Evolutionary conservation across 1,140 invertebrate species (phyloP).

Genomic region (Oncopodura yosiiana): DNA sequence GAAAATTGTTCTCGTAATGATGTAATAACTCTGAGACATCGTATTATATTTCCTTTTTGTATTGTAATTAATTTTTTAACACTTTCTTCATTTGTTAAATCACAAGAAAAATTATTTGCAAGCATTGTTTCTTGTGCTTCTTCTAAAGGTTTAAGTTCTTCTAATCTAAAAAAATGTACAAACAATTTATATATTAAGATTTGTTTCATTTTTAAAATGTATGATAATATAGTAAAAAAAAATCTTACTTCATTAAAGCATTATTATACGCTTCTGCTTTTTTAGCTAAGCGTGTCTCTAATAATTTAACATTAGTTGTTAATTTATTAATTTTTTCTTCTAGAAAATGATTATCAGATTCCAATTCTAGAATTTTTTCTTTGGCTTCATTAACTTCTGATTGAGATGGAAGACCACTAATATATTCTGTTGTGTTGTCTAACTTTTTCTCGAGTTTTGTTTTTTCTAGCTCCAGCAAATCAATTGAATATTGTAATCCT

Average conservation of each 20-base stretch:
- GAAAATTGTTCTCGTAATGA: constrained; percentile 6
- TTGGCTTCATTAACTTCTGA: constrained; percentile 25
- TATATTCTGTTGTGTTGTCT: constrained; percentile 19
- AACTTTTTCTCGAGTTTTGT: constrained; percentile 9
- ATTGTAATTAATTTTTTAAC: constrained; percentile 15
- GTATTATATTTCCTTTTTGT: constrained; percentile 21
- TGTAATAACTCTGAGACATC: constrained; percentile 15
- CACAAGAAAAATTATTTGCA: neutral
- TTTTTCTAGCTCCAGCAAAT: neutral
- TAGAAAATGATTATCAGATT: constrained; percentile 11
- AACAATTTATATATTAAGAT: neutral
- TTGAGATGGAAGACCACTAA: constrained; percentile 25
- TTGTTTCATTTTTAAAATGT: neutral
- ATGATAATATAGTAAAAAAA: neutral
- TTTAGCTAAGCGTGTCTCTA: neutral
- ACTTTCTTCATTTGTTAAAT: constrained; percentile 6
- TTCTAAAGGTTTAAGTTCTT: constrained; percentile 26
- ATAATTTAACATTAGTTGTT: neutral
- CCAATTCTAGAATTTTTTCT: constrained; percentile 1
- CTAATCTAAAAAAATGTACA: constrained; percentile 18
- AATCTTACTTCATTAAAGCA: constrained; percentile 15
- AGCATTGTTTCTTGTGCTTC: constrained; percentile 21
- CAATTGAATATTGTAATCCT: constrained; percentile 1
- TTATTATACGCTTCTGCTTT: constrained; percentile 6
- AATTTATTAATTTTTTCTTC: constrained; percentile 5